A percentile compares a stretch with the other conserved stretches of the same genome.
Conservation (phyloP, 2,888 invertebrate genomes). For the Lasioglossum villosulum region DNA sequence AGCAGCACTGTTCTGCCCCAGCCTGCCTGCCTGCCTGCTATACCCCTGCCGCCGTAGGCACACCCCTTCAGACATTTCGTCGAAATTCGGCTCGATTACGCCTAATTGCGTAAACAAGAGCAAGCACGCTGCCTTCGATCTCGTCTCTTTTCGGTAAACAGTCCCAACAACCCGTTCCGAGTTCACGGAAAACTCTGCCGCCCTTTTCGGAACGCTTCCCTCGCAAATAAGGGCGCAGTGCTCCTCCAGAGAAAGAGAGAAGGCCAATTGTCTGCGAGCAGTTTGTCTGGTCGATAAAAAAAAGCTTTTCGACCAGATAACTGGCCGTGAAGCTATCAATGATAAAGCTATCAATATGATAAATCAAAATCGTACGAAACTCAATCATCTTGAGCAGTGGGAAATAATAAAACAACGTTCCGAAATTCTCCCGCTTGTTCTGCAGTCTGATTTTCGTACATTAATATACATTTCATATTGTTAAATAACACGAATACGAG, state of each 20-base stretch:
- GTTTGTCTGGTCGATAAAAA: neutral
- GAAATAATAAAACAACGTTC: no score
- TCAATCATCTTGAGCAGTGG: no score
- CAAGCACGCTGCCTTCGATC: neutral
- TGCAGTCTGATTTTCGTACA: no score
- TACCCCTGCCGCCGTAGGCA: conserved; percentile 31
- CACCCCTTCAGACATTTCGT: conserved; percentile 59
- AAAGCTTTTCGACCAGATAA: neutral
- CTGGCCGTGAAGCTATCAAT: no score
- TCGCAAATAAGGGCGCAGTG: conserved; percentile 23
- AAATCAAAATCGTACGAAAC: no score
- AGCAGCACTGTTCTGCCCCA: conserved; percentile 33
- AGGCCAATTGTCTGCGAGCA: neutral
- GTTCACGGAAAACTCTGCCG: neutral
- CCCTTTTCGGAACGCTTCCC: conserved; percentile 3
- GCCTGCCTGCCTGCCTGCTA: neutral
- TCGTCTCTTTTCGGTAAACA: conserved; percentile 36
- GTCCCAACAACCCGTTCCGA: conserved; percentile 17
- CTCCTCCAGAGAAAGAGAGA: neutral
- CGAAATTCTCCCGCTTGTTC: neutral
- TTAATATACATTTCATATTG: no score
- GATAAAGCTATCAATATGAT: no score
- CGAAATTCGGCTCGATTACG: conserved; percentile 38
- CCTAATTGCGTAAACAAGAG: conserved; percentile 35
- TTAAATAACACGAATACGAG: no score